Evolutionary conservation across 2,113 vertebrate genomes (phyloP).

Genomic region (Nipponia nippon): DNA sequence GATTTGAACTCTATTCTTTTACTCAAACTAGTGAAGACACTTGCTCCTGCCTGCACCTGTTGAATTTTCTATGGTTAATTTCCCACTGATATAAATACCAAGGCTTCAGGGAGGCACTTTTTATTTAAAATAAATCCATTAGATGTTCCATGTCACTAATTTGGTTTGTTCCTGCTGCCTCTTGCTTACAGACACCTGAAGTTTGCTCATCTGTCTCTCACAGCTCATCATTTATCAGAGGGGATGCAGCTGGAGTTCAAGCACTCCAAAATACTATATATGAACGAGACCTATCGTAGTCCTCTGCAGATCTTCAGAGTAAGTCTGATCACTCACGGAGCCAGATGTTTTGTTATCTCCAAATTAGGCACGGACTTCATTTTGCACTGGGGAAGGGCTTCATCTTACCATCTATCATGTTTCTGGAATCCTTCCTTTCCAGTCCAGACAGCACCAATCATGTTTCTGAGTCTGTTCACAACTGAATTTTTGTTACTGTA

Average conservation of each 20-base stretch:
- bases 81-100: neutral
- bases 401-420: constrained; percentile 60
- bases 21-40: neutral
- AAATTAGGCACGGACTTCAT: constrained; percentile 59
- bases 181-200: constrained; percentile 43
- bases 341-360: constrained; percentile 65
- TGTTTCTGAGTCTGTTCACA: constrained; percentile 37
- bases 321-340: constrained; percentile 38
- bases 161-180: constrained; percentile 9
- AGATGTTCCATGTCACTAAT: neutral
- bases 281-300: constrained; percentile 44
- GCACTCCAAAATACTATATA: constrained; percentile 49
- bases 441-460: constrained; percentile 31
- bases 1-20: neutral
- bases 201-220: constrained; percentile 26
- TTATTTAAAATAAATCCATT: constrained; percentile 28
- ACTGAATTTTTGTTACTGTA: constrained; percentile 27
- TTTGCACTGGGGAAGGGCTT: constrained; percentile 51
- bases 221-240: constrained; percentile 28
- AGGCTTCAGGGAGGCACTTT: neutral
- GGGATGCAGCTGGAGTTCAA: constrained; percentile 24
- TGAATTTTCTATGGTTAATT: constrained; percentile 14
- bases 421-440: constrained; percentile 52
- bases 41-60: neutral
- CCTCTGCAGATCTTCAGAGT: constrained; percentile 32